Base-by-base conservation (phyloP, 2,113 vertebrate species). In the Hemicordylus capensis region DNA sequence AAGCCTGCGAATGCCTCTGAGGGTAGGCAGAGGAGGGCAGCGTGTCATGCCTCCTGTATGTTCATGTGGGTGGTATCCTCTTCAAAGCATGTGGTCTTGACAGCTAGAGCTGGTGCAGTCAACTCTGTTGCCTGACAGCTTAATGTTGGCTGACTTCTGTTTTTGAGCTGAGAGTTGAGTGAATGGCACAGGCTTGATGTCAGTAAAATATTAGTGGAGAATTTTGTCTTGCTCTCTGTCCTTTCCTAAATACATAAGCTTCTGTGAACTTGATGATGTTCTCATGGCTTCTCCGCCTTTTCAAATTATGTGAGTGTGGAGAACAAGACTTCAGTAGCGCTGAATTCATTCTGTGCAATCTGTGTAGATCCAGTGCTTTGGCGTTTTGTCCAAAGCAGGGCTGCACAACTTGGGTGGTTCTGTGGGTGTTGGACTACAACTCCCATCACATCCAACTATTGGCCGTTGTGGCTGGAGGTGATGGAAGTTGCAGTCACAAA, bases 1-100 rank as follows among this genome's bases (percentile, higher is more conserved):
- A n/a, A n/a, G n/a, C n/a, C n/a, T n/a, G 10, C 20, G 0, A 0
- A 0, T 1, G 17, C 56, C 39, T 85, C 48, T 87, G 69, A 66
- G n/a, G 64, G 4, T 15, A 66, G 61, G 26, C 5, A 64, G 64
- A 2, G 10, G 88, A 76, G 69, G 3, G 24, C n/a, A 69, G 7
- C 37, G 6, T 12, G 26, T 44, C 39, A 39, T 11, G 7, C 39
- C 15, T 83, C 59, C 28, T 37, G 86, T 58, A 70, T 42, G 42
- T 42, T 58, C 37, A 31, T 37, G 10, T 19, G 59, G 14, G 4
- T 46, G 26, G n/a, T n/a, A n/a, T 28, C 44, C 11, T 42, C 24
- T 79, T 79, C 76, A 31, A 64, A 44, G 58, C 58, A 46, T 44
- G 58, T 56, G 24, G 6, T 39, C 24, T 39, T 44, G 58, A 61